Base-by-base conservation (phyloP, 2,888 invertebrate species). In the Eremobia ochroleuca region DNA sequence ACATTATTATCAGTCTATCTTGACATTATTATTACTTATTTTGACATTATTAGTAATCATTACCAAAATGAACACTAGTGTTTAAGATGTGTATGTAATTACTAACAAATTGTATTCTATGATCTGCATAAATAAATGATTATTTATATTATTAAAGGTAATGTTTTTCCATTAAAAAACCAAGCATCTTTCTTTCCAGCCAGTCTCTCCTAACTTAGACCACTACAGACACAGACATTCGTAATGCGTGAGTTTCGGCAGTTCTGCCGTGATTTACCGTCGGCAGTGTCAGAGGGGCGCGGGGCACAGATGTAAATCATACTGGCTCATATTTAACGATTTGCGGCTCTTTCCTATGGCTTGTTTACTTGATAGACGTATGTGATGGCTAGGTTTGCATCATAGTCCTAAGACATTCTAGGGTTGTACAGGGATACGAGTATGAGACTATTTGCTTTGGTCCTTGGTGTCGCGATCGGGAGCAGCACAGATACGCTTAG, bases 201-300 rank as follows among this genome's bases (percentile, higher is more conserved):
- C 25, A n/a, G 1, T 25, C n/a, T 76, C 90, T 85, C 80, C 18
- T 52, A 28, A 85, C 88, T 84, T 83, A 15, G 0, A 81, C 76
- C 81, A 52, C 68, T 73, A 88, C 87, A 90, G 88, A 88, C 88
- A 92, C 91, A 94, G 94, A 94, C 90, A 93, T 93, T 94, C 90
- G 90, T 93, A 93, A 94, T 95, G 96, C 96, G 96, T 96, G 96
- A 94, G 93, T 94, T 94, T 94, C 87, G 94, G 96, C 95, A 94
- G 94, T 96, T 95, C 92, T 73, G 83, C 81, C 83, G 90, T 96
- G 96, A 96, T 96, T 96, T 96, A 96, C 93, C 74, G 91, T 78
- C 87, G 84, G 90, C 90, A 90, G 92, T 92, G 91, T 91, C 91
- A 89, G 86, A 84, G 85, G 88, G 85, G 89, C 86, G 91, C 91